Evolutionary conservation across 2,888 invertebrate species (phyloP), one percentile per base, ranked within the genome.

Genomic region (Calephelis perditalis): DNA sequence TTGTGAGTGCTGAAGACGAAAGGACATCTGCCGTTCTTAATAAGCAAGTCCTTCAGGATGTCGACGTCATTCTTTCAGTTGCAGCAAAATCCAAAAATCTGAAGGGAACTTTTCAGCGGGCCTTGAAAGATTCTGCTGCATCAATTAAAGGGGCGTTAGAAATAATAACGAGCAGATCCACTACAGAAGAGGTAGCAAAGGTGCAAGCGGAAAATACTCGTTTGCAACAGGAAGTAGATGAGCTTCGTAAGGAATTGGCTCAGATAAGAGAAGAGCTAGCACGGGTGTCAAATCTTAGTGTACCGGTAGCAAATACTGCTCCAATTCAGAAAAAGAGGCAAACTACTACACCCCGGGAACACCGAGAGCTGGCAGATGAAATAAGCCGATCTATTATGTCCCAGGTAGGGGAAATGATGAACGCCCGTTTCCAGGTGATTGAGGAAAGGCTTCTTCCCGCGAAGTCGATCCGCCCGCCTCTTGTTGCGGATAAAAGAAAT

Each of bases 11-110:
- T 11, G 47, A 15, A 7, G 8, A 47, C 15, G 47, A 47, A 15
- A 12, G 47, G 11, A 47, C 40, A 40, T 40, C 40, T 40, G 40
- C 40, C 7, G 40, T 5, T 40, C 47, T 49, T 2, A 35, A 9
- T 10, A 7, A 49, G 9, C 49, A 26, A 4, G 49, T 26, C 9
- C 8, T 26, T 3, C 8, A 15, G 5, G 47, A 12, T 4, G 47
- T 47, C 7, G 12, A 47, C 8, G 12, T 47, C 4, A 12, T 47
- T 2, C 47, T 47, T 2, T 12, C 12, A 9, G 12, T 47, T 8
- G 47, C 26, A 15, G 26, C 49, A 3, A 49, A 49, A 26, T 58
- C 58, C 7, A 58, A 59, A 52, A 56, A 54, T 7, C 57, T 57
- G 2, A 57, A 45, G 11, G 57, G 57, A 3, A 45, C 35, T 0